Evolutionary conservation across 1,140 invertebrate genomes (phyloP), one percentile per base, ranked within the genome.

Genomic region (Zaprionus ornatus): DNA sequence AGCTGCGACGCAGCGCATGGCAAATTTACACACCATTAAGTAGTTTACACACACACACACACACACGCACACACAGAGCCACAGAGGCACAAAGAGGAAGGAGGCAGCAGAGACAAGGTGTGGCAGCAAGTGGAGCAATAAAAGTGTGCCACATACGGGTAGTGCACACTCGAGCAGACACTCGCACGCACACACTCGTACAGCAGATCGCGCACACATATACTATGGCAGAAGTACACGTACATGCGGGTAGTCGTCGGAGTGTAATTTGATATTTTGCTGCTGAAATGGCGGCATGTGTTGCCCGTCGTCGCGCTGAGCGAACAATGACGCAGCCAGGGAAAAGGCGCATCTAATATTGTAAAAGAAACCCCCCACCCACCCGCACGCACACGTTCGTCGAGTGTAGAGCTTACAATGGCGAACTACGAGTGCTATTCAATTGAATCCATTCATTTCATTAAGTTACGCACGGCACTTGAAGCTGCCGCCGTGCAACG

Each of bases 21-120:
- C 82, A 90, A 90, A 91, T 91, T 91, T 91, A 91, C 88, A 91
- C 88, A 84, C 84, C 88, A 91, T 91, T 91, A 91, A 91, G 88
- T 91, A 85, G 84, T 91, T 91, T 85, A 77, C 81, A 88, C 83
- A 82, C 80, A 86, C 35, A 59, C 32, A 80, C n/a, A 63, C 10
- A 63, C 7, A 64, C 10, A 57, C 23, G 57, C 27, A 29, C 35
- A 57, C n/a, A n/a, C n/a, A n/a, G n/a, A n/a, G n/a, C n/a, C n/a
- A n/a, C 17, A 54, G 40, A 40, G n/a, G 52, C 9, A 21, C 3
- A 23, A 5, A 50, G 61, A 12, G 57, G 40, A 40, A 55, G 17
- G 48, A 55, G 45, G 57, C 13, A 5, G 35, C 13, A 59, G 54
- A 71, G 67, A 71, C 77, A 79, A 81, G 79, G 77, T 82, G 80